Conservation (phyloP, 1,140 invertebrate species). For the Lithobius niger region DNA sequence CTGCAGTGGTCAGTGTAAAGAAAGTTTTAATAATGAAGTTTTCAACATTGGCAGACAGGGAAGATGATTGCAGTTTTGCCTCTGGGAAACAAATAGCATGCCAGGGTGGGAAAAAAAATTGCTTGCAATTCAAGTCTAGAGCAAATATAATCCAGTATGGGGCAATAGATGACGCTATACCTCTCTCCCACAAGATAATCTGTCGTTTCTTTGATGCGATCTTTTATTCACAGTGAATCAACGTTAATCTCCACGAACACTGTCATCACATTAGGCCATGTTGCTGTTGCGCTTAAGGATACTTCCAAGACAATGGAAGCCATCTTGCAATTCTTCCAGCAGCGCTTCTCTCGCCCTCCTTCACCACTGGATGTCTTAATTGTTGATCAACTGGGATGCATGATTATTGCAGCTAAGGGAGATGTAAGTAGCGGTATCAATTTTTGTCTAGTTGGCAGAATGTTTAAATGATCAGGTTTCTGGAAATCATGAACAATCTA, state of each 20-base stretch:
- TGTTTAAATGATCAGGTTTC: neutral
- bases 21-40: no score
- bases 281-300: conserved; percentile 83
- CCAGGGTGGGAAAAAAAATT: no score
- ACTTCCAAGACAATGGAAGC: conserved; percentile 83
- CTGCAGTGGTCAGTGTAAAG: no score
- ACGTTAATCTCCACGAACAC: conserved; percentile 89
- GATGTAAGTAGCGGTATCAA: conserved; percentile 36
- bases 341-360: conserved; percentile 80
- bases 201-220: neutral
- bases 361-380: conserved; percentile 79
- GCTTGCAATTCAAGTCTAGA: no score
- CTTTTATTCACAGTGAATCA: conserved; percentile 48
- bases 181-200: no score
- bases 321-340: conserved; percentile 94
- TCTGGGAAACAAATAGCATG: no score
- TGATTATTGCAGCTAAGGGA: conserved; percentile 84
- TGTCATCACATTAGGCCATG: conserved; percentile 91
- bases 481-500: neutral
- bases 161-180: no score
- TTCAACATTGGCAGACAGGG: no score
- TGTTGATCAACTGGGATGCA: conserved; percentile 91
- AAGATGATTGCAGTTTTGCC: no score
- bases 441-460: neutral
- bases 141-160: no score